Percentiles rank a stretch among this genome's conserved stretches.
Evolutionary conservation across 2,888 invertebrate genomes (phyloP).

Genomic region (Agonopterix subpropinquella): DNA sequence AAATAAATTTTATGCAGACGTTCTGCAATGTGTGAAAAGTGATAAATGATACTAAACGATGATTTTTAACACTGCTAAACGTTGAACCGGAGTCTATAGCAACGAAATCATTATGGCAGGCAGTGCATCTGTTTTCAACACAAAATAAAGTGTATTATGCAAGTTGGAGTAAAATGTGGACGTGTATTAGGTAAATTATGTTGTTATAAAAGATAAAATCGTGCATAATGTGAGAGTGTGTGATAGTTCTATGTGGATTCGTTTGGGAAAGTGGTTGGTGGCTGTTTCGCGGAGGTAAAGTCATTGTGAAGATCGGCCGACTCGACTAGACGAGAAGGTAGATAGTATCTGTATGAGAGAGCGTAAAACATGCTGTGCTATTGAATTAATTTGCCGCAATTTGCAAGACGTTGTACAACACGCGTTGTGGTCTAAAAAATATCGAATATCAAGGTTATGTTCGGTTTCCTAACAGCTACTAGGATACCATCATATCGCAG

Average conservation of each 20-base stretch:
- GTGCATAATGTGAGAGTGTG: slow-evolving; percentile 10
- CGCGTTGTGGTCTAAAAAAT: too few species aligned
- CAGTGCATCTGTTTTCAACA: slow-evolving; percentile 66
- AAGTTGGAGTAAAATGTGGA: slow-evolving; percentile 67
- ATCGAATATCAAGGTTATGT: too few species aligned
- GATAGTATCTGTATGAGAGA: slow-evolving; percentile 2
- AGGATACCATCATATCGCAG: too few species aligned
- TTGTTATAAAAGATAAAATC: slow-evolving; percentile 21
- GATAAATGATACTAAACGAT: slow-evolving; percentile 4
- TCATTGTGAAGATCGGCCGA: background rate
- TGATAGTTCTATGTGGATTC: slow-evolving; percentile 20
- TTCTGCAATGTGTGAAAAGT: slow-evolving; percentile 28
- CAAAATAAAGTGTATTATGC: slow-evolving; percentile 71
- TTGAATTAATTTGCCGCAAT: slow-evolving; percentile 1
- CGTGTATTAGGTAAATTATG: slow-evolving; percentile 63
- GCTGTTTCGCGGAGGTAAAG: background rate
- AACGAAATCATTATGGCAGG: slow-evolving; percentile 49
- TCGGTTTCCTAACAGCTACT: too few species aligned
- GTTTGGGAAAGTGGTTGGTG: slow-evolving; percentile 12
- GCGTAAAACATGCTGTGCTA: background rate
- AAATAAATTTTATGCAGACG: slow-evolving; percentile 50
- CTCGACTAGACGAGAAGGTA: background rate
- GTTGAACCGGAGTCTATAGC: slow-evolving; percentile 19
- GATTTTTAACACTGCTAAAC: slow-evolving; percentile 27
- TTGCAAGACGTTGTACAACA: background rate